Evolutionary conservation across 1,140 invertebrate species (phyloP), one percentile per base, ranked within the genome.

Genomic region (Vanessa atalanta): DNA sequence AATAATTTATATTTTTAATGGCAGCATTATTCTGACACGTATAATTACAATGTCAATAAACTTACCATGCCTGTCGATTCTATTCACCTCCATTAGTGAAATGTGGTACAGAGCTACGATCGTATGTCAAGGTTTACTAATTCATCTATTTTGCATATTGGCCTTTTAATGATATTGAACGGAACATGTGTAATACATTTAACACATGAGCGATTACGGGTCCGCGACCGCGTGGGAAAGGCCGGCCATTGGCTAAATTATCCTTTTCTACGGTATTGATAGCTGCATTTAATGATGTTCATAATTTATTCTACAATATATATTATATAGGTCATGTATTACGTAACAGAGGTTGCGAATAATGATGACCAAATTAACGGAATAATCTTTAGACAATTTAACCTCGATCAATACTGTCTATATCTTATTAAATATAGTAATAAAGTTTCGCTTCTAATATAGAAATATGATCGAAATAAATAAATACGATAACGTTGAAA

Each of bases 91-190:
- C 65, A 65, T 72, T 73, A 76, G 66, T 75, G 67, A 73, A 73
- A 79, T 70, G 74, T 72, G 61, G 63, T 77, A 77, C 72, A 48
- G 67, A 61, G 69, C 72, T 75, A 70, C 70, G 72, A 80, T 83
- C 80, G 82, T 87, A 82, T 85, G 84, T 88, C 88, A 90, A 90
- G 87, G 87, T 82, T 79, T 79, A 81, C 80, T 79, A 80, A 84
- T 83, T 85, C 79, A 80, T 78, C 77, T 83, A 78, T 82, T 87
- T 85, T 81, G 83, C 86, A 85, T 86, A 86, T 85, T 85, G 85
- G 82, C 85, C 82, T 88, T 87, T 83, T 85, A 83, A 83, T 76
- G 79, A 81, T 87, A 83, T 84, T 78, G 80, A 81, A 83, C 73
- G 79, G 76, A 80, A 81, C 81, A 82, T 84, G 76, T 85, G 83